These are phyloP conservation scores for Meta bourneti DNA, from an alignment of 2,888 invertebrate genomes.

Conservation along the genomic window DNA sequence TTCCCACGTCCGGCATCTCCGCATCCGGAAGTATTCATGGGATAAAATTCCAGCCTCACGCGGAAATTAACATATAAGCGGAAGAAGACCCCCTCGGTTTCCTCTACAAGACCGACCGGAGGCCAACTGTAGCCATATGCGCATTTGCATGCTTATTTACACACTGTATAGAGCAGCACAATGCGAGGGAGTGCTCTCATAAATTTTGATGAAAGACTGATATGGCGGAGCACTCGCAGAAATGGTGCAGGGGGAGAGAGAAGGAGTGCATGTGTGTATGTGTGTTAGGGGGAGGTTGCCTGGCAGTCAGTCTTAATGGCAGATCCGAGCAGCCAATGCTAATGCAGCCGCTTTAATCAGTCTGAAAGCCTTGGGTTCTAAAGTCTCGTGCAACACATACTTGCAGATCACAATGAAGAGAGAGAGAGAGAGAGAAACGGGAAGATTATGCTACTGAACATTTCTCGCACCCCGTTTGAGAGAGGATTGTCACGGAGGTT, in stretches of 20 bases:
- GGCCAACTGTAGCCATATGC: constrained; percentile 75
- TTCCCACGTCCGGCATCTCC: constrained; percentile 49
- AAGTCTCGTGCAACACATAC: constrained; percentile 67
- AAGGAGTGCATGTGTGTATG: neutral
- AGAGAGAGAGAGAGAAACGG: neutral
- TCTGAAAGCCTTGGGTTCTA: constrained; percentile 72
- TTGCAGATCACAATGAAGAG: constrained; percentile 52
- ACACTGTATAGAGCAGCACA: constrained; percentile 70
- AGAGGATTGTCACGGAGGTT: too few relatives aligned
- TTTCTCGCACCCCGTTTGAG: constrained; percentile 2
- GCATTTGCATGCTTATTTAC: constrained; percentile 76
- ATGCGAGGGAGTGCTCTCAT: constrained; percentile 67
- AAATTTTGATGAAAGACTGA: constrained; percentile 76
- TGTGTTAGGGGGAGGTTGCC: too few relatives aligned
- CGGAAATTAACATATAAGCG: constrained; percentile 62
- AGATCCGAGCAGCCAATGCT: constrained; percentile 61
- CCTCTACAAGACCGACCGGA: constrained; percentile 26
- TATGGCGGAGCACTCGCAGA: constrained; percentile 43
- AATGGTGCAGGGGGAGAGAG: neutral
- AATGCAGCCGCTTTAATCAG: constrained; percentile 73
- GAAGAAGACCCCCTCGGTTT: constrained; percentile 55
- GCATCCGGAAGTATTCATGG: constrained; percentile 68
- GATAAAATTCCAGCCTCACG: constrained; percentile 45
- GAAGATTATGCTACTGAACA: constrained; percentile 41
- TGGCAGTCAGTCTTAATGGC: constrained; percentile 50